Evolutionary conservation across 2,888 invertebrate species (phyloP).

Genomic region (Aethes cnicana): DNA sequence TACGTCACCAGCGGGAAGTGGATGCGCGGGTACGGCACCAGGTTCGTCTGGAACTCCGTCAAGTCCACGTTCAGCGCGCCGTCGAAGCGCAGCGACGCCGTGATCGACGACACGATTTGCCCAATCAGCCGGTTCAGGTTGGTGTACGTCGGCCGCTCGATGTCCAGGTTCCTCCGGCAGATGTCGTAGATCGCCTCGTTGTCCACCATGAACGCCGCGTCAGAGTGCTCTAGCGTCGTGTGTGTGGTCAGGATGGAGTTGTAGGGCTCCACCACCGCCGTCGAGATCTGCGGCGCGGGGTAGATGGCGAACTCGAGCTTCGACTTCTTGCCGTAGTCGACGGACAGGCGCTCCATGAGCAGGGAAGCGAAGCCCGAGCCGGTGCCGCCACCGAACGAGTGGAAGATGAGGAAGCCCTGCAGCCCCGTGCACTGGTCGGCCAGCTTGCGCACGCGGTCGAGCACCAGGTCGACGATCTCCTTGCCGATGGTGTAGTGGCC

Average conservation of each 20-base stretch:
- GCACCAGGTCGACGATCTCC: constrained; percentile 94
- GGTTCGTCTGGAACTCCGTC: constrained; percentile 96
- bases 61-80: constrained; percentile 95
- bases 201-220: constrained; percentile 97
- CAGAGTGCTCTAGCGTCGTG: constrained; percentile 96
- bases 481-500: constrained; percentile 98
- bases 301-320: constrained; percentile 97
- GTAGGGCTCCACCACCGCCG: constrained; percentile 96
- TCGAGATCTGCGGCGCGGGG: constrained; percentile 95
- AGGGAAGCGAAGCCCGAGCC: constrained; percentile 97
- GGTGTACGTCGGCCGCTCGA: constrained; percentile 97
- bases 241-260: constrained; percentile 97
- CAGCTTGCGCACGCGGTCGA: constrained; percentile 92
- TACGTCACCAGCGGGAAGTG: constrained; percentile 96
- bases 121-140: constrained; percentile 97
- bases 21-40: constrained; percentile 96
- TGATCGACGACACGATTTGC: constrained; percentile 96
- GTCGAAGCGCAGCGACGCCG: constrained; percentile 95
- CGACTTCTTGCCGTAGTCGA: constrained; percentile 97
- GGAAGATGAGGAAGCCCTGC: constrained; percentile 96
- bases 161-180: constrained; percentile 96
- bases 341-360: constrained; percentile 96
- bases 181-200: constrained; percentile 95
- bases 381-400: constrained; percentile 96
- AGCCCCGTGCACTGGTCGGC: constrained; percentile 95